phyloP scores from a whole-genome alignment of 2,888 invertebrate species.

The Diachrysia chrysitis region DNA sequence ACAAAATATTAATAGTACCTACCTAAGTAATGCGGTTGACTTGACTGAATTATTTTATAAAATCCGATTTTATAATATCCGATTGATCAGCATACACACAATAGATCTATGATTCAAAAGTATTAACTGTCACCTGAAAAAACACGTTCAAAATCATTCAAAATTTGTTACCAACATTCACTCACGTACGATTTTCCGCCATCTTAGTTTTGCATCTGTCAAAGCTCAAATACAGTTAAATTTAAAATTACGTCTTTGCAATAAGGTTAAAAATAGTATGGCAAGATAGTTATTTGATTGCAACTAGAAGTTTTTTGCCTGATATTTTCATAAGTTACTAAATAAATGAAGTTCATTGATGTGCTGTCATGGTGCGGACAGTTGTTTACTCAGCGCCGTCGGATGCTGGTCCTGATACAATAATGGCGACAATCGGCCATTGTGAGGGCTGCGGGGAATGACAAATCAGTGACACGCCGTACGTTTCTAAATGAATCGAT shows the following conservation, averaged over 20 bases:
- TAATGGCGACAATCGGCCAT: slow-evolving; percentile 71
- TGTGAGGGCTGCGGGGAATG: slow-evolving; percentile 64
- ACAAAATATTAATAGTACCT: no score
- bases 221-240: slow-evolving; percentile 53
- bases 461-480: slow-evolving; percentile 71
- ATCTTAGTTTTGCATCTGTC: slow-evolving; percentile 54
- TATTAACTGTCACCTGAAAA: slow-evolving; percentile 67
- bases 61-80: no score
- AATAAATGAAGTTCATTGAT: slow-evolving; percentile 87
- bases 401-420: slow-evolving; percentile 63
- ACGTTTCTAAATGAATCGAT: slow-evolving; percentile 46
- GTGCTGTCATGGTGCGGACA: slow-evolving; percentile 74
- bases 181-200: slow-evolving; percentile 59
- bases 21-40: no score
- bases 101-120: slow-evolving; percentile 34
- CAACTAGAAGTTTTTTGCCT: slow-evolving; percentile 52
- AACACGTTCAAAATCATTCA: slow-evolving; percentile 60
- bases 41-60: neutral
- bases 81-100: neutral
- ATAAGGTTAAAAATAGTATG: slow-evolving; percentile 64
- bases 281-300: slow-evolving; percentile 59
- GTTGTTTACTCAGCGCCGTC: slow-evolving; percentile 79
- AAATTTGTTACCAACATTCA: slow-evolving; percentile 58
- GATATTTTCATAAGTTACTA: slow-evolving; percentile 85
- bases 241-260: slow-evolving; percentile 36